A percentile compares a stretch with the other conserved stretches of the same genome.
phyloP scores from a whole-genome alignment of 2,888 invertebrate species.

The Thalpophila matura region DNA sequence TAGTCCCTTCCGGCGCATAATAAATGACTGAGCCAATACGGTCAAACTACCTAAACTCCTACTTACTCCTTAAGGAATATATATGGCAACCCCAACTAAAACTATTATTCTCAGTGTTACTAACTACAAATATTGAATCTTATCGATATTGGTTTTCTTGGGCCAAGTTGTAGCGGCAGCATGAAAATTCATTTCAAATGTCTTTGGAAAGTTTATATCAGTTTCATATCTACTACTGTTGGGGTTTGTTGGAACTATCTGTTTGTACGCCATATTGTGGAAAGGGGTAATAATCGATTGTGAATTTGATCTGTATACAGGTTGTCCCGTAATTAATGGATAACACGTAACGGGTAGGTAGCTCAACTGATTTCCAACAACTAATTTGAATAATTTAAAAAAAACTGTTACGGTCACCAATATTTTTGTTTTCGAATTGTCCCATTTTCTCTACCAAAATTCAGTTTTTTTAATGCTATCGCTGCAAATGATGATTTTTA shows the following conservation, averaged over 20 bases:
- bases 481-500: too few relatives aligned
- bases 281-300: slow-evolving; percentile 35
- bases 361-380: too few relatives aligned
- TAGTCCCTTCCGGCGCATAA: slow-evolving; percentile 56
- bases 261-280: slow-evolving; percentile 25
- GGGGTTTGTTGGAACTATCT: slow-evolving; percentile 42
- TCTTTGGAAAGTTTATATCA: slow-evolving; percentile 58
- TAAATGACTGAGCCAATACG: slow-evolving; percentile 59
- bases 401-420: too few relatives aligned
- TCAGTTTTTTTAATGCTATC: too few relatives aligned
- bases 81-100: slow-evolving; percentile 56
- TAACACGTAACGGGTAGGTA: too few relatives aligned
- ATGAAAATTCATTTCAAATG: slow-evolving; percentile 65
- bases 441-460: too few relatives aligned
- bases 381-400: too few relatives aligned
- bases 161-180: slow-evolving; percentile 53
- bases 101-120: slow-evolving; percentile 67
- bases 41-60: slow-evolving; percentile 52
- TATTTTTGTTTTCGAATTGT: too few relatives aligned
- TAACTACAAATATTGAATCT: slow-evolving; percentile 76
- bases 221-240: slow-evolving; percentile 52
- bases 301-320: slow-evolving; percentile 3
- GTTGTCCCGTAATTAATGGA: too few relatives aligned
- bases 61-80: slow-evolving; percentile 43
- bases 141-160: slow-evolving; percentile 73